Conservation (phyloP, 2,113 vertebrate species). For the Anthoscopus minutus region DNA sequence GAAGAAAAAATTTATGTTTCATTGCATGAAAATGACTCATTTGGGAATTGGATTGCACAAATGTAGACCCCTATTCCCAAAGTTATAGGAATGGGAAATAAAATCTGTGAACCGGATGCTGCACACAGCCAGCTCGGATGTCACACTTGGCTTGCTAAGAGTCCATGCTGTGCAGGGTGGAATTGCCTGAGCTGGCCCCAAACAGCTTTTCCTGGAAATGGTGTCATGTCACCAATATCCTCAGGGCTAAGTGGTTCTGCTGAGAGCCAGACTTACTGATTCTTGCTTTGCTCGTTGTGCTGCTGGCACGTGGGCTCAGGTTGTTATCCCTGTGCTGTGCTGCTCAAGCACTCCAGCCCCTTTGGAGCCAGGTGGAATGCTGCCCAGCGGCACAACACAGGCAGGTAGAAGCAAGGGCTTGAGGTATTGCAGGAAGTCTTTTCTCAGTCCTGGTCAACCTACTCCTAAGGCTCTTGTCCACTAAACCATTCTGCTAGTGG, state of each 20-base stretch:
- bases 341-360: background rate
- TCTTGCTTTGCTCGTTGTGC: background rate
- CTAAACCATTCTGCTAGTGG: background rate
- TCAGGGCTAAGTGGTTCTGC: background rate
- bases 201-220: background rate
- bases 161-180: background rate
- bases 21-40: background rate
- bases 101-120: background rate
- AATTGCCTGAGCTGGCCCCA: background rate
- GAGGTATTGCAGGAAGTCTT: background rate
- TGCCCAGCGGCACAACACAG: background rate
- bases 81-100: conserved; percentile 14
- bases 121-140: background rate
- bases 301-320: background rate
- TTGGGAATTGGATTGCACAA: background rate
- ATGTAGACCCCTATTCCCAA: background rate
- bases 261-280: background rate
- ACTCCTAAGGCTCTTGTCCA: background rate
- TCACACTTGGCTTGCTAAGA: conserved; percentile 2
- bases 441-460: background rate
- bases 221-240: background rate
- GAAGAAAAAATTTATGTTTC: background rate
- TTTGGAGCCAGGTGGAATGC: background rate
- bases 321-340: background rate
- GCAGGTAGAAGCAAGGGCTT: background rate